Evolutionary conservation across 1,140 invertebrate species (phyloP), one percentile per base, ranked within the genome.

Genomic region (Drosophila tristis): DNA sequence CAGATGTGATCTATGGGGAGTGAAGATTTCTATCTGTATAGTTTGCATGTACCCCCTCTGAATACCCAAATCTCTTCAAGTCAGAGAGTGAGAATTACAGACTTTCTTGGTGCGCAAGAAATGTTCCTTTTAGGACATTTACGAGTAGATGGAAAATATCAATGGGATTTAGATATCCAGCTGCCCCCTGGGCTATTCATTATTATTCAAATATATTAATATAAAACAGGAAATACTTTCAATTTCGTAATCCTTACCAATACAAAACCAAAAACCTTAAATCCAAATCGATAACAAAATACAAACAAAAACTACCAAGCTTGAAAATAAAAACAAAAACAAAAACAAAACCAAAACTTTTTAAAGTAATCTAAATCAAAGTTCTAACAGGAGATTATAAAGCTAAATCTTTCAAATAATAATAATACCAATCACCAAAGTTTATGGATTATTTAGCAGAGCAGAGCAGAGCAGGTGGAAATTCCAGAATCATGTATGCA

Each of bases 401-500:
- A 50, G 44, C 11, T 15, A 59, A 59, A 58, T 39, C 67, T 70
- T 50, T 47, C 23, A 43, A 60, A 70, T 54, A 35, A 64, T 45
- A 47, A 23, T 53, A 57, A 43, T 57, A 51, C 11, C 23, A 55
- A 39, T 84, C 61, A 62, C 35, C 70, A 43, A 54, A 4, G 62
- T 66, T 75, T 67, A 60, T 39, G 26, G 50, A 82, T 75, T 49
- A 79, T 82, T 70, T 85, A 74, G 47, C 23, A 25, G 23, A 25
- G 23, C 53, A 25, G 23, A 25, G 23, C 53, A 55, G 11, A 5
- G 11, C 35, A 74, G 43, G 57, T 39, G 43, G 45, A 39, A 73
- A 65, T 70, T 80, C 66, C 59, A 68, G 60, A 74, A 76, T 63
- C 64, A 85, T 80, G 62, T 84, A 76, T 63, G 70, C 64, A 80